Evolutionary conservation across 2,888 invertebrate species (phyloP).

Genomic region (Nymphalis polychloros): DNA sequence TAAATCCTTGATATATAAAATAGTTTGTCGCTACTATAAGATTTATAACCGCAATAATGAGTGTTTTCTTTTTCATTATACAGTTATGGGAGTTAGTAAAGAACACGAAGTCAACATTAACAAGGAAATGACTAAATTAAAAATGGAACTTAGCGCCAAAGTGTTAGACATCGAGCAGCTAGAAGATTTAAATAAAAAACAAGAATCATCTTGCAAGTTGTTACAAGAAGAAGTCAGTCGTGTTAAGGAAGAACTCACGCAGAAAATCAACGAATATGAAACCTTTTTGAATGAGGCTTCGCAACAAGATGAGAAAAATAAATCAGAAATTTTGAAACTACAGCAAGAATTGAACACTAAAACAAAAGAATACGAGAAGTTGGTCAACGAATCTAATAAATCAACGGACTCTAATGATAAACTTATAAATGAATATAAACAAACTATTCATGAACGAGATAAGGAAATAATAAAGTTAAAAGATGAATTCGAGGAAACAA

Average conservation of each 20-base stretch:
- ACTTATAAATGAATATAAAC: slow-evolving; percentile 72
- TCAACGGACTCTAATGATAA: slow-evolving; percentile 66
- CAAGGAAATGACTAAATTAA: slow-evolving; percentile 78
- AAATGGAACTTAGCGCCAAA: slow-evolving; percentile 81
- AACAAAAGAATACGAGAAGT: slow-evolving; percentile 67
- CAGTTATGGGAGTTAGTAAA: slow-evolving; percentile 72
- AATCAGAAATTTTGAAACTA: slow-evolving; percentile 67
- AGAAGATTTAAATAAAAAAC: slow-evolving; percentile 69
- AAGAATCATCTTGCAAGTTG: slow-evolving; percentile 61
- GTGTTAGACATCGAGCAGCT: slow-evolving; percentile 78
- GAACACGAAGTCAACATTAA: slow-evolving; percentile 76
- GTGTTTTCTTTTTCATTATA: slow-evolving; percentile 41
- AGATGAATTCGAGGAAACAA: slow-evolving; percentile 73
- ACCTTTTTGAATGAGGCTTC: slow-evolving; percentile 67
- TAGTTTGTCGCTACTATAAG: too few species aligned
- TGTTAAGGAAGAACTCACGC: slow-evolving; percentile 65
- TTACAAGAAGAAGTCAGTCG: slow-evolving; percentile 67
- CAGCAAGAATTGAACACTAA: slow-evolving; percentile 66
- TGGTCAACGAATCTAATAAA: slow-evolving; percentile 66
- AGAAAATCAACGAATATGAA: slow-evolving; percentile 76
- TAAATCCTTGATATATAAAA: slow-evolving; percentile 13
- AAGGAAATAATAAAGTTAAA: slow-evolving; percentile 78
- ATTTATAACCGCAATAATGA: not conserved
- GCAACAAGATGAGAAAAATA: slow-evolving; percentile 69
- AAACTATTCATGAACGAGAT: slow-evolving; percentile 78